Percentiles rank a stretch among this genome's conserved stretches.
Evolutionary conservation across 2,797 vertebrate genomes (phyloP).

Genomic region (Pogoniulus pusillus): DNA sequence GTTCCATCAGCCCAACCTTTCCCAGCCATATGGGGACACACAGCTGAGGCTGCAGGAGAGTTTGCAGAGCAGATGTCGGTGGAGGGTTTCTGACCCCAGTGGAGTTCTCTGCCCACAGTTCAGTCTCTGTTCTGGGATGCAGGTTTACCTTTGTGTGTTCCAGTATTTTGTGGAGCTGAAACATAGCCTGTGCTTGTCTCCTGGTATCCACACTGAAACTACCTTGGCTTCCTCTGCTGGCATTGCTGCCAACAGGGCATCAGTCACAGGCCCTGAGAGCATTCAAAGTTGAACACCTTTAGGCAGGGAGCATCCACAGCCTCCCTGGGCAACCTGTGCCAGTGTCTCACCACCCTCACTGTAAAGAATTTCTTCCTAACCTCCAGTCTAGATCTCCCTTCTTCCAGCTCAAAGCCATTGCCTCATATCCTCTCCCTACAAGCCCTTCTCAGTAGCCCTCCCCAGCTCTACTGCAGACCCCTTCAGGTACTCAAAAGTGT

Average conservation of each 20-base stretch:
- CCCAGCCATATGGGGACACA: background rate
- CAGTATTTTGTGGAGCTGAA: background rate
- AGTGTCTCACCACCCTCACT: too few relatives aligned
- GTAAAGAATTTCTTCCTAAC: too few relatives aligned
- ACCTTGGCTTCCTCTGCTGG: slow-evolving; percentile 5
- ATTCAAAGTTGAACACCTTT: background rate
- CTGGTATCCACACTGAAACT: background rate
- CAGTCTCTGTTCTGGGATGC: background rate
- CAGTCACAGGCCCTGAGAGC: background rate
- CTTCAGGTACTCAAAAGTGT: background rate
- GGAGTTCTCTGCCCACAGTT: slow-evolving; percentile 24
- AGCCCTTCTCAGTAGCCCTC: too few relatives aligned
- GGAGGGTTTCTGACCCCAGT: background rate
- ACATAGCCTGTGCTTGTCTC: background rate
- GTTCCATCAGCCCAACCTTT: background rate
- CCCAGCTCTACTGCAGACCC: too few relatives aligned
- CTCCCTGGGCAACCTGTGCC: too few relatives aligned
- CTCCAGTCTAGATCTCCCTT: too few relatives aligned
- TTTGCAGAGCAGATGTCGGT: slow-evolving; percentile 57
- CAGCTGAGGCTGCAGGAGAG: background rate
- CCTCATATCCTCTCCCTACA: too few relatives aligned
- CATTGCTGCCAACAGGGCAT: background rate
- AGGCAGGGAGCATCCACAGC: too few relatives aligned
- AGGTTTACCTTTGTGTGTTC: background rate
- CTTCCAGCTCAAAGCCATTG: too few relatives aligned